These are phyloP conservation scores for Dasypus novemcinctus DNA, from an alignment of 2,113 vertebrate species.

Conservation along the genomic window DNA sequence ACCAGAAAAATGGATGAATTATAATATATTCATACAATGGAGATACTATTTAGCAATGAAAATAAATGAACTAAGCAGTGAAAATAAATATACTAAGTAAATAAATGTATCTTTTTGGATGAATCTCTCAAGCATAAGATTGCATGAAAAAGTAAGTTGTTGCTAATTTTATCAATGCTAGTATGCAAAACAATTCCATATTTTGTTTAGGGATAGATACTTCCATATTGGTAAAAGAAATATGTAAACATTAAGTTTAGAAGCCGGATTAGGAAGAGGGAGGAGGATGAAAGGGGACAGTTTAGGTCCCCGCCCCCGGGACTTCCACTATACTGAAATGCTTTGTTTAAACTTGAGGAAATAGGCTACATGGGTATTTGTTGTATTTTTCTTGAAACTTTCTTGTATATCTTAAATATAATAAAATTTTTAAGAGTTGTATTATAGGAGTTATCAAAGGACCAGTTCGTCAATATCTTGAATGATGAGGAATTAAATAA, in stretches of 20 bases:
- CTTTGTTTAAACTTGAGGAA: background rate
- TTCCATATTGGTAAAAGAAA: background rate
- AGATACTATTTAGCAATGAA: background rate
- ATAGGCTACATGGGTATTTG: background rate
- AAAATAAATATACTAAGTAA: background rate
- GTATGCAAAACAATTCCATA: background rate
- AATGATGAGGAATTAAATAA: slow-evolving; percentile 29
- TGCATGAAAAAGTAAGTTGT: background rate
- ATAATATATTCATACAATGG: background rate
- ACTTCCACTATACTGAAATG: background rate
- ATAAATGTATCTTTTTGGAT: background rate
- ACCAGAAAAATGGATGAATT: background rate
- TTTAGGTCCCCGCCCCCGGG: background rate
- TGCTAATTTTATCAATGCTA: slow-evolving; percentile 6
- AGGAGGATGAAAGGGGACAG: background rate
- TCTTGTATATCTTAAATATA: slow-evolving; percentile 7
- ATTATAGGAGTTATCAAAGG: background rate
- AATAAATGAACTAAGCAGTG: background rate
- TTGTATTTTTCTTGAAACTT: background rate
- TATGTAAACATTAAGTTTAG: background rate
- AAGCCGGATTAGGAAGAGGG: background rate
- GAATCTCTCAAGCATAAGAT: background rate
- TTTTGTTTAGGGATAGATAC: background rate
- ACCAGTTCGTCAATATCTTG: background rate
- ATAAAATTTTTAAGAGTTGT: background rate